Percentiles rank a stretch among this genome's conserved stretches.
Evolutionary conservation across 2,113 vertebrate genomes (phyloP).

Genomic region (Turdus rufiventris): DNA sequence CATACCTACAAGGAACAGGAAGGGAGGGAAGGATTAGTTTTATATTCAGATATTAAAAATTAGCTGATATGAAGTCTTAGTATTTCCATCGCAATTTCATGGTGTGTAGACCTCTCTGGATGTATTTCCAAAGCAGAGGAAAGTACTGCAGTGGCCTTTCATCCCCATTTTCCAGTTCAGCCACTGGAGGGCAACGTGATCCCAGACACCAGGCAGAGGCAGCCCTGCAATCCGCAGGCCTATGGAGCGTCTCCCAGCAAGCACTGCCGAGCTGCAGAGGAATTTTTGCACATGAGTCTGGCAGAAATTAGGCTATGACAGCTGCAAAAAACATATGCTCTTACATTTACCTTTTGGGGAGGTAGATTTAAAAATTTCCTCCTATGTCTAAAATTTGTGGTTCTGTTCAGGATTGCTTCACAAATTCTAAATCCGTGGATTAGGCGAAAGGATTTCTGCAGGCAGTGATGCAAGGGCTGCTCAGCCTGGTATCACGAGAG

Average conservation of each 20-base stretch:
- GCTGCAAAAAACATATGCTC: background rate
- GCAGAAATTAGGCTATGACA: background rate
- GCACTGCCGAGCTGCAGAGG: background rate
- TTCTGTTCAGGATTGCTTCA: background rate
- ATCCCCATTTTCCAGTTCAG: background rate
- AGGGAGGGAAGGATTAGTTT: background rate
- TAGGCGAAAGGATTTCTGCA: slow-evolving; percentile 3
- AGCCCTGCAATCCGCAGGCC: background rate
- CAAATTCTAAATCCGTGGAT: background rate
- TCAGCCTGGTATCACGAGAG: background rate
- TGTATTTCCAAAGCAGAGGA: background rate
- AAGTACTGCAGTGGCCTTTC: background rate
- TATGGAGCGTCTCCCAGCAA: rapidly evolving
- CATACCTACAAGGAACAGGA: background rate
- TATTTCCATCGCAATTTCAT: background rate
- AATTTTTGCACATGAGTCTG: background rate
- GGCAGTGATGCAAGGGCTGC: background rate
- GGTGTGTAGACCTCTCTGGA: background rate
- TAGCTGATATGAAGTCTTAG: background rate
- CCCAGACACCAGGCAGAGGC: background rate
- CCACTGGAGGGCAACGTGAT: slow-evolving; percentile 43
- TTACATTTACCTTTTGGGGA: background rate
- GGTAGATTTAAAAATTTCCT: background rate
- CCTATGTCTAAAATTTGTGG: background rate
- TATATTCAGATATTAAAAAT: background rate